These are phyloP conservation scores for Toxonevra muliebris DNA, from an alignment of 2,888 invertebrate species.

Conservation along the genomic window DNA sequence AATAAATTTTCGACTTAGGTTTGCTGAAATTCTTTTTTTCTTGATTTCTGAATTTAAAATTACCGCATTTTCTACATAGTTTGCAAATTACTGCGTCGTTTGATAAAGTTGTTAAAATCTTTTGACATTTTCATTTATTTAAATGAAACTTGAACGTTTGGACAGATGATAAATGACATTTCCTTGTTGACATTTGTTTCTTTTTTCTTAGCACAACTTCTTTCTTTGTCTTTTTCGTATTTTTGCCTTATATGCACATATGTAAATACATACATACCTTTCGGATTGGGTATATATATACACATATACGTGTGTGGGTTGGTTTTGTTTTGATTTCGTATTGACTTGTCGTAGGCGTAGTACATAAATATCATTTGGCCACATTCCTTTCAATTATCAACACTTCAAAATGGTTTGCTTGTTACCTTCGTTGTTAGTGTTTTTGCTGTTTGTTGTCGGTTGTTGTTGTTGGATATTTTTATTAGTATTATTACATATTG, in stretches of 20 bases:
- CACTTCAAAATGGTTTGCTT: not conserved
- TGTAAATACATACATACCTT: not conserved
- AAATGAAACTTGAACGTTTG: not conserved
- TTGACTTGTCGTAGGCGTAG: conserved; percentile 7
- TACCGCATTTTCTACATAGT: not conserved
- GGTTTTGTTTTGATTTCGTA: not conserved
- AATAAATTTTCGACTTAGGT: not conserved
- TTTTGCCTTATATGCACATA: not conserved
- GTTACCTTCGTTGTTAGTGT: too few relatives aligned
- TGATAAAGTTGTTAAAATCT: conserved; percentile 29
- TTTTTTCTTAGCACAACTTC: not conserved
- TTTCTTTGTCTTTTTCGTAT: not conserved
- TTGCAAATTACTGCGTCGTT: conserved; percentile 14
- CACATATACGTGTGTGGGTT: not conserved
- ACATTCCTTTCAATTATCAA: conserved; percentile 22
- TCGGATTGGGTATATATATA: not conserved
- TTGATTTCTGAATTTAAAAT: not conserved
- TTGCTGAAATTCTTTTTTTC: not conserved
- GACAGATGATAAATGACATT: conserved; percentile 19
- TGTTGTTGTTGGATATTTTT: too few relatives aligned
- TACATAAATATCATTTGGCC: conserved; percentile 7
- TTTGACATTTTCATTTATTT: conserved; percentile 35
- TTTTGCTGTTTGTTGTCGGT: too few relatives aligned
- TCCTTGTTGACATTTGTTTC: not conserved
- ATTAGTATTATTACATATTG: too few relatives aligned